Percentiles rank a stretch among this genome's conserved stretches.
phyloP scores from a whole-genome alignment of 2,113 vertebrate genomes.

The Xenopus borealis region DNA sequence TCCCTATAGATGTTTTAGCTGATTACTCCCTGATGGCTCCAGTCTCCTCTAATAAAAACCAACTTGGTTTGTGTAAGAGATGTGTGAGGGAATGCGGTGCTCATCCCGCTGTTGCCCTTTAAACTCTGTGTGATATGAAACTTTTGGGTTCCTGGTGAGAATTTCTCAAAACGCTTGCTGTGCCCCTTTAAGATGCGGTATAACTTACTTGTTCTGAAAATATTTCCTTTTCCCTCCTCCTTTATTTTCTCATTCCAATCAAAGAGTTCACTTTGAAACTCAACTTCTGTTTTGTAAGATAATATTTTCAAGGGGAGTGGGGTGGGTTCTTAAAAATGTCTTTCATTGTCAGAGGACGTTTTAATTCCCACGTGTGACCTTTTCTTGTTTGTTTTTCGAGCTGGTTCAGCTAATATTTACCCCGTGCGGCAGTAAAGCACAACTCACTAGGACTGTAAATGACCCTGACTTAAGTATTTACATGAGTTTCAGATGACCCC shows the following conservation, averaged over 20 bases:
- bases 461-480: no score
- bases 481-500: no score
- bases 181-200: conserved; percentile 12
- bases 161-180: not conserved
- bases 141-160: not conserved
- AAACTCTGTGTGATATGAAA: conserved; percentile 16
- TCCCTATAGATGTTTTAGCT: conserved; percentile 1
- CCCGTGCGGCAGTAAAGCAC: no score
- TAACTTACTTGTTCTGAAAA: not conserved
- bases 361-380: no score
- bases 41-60: not conserved
- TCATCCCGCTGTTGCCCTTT: not conserved
- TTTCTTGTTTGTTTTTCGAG: no score
- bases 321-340: conserved; percentile 1
- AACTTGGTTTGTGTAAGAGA: not conserved
- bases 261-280: conserved; percentile 3
- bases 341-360: no score
- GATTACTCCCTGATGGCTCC: not conserved
- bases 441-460: no score
- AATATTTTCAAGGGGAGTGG: conserved; percentile 1
- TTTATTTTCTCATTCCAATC: not conserved
- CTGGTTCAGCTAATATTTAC: no score
- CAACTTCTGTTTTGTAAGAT: conserved; percentile 11
- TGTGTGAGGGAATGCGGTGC: not conserved
- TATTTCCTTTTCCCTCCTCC: conserved; percentile 12